Conservation (phyloP, 2,797 vertebrate species). For the Phrynocephalus vlangalii region DNA sequence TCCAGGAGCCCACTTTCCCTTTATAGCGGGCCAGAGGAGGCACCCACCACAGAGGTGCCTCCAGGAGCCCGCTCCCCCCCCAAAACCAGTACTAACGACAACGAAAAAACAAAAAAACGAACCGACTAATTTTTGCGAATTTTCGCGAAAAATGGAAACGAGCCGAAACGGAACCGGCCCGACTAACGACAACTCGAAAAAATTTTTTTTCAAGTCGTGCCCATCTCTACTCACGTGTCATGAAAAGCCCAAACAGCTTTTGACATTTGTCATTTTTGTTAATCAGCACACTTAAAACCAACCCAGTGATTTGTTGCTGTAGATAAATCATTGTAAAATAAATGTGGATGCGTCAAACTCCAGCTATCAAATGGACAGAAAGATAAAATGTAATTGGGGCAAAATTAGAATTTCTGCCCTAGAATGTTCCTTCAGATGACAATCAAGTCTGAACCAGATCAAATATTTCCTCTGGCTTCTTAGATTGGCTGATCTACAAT, state of each 20-base stretch:
- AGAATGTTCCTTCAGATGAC: neutral
- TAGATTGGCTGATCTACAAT: conserved; percentile 18
- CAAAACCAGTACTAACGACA: too few relatives aligned
- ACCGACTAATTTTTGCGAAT: too few relatives aligned
- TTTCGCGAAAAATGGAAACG: too few relatives aligned
- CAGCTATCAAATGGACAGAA: conserved; percentile 44
- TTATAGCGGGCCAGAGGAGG: too few relatives aligned
- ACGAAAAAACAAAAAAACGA: too few relatives aligned
- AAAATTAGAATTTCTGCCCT: conserved; percentile 58
- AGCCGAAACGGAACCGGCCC: too few relatives aligned
- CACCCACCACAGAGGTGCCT: too few relatives aligned
- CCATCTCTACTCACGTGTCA: conserved; percentile 36
- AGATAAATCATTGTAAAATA: conserved; percentile 64
- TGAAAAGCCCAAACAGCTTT: conserved; percentile 38
- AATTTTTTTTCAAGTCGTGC: too few relatives aligned
- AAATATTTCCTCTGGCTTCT: conserved; percentile 26
- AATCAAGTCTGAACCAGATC: conserved; percentile 39
- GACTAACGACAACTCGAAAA: too few relatives aligned
- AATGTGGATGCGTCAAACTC: conserved; percentile 52
- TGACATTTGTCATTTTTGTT: conserved; percentile 46
- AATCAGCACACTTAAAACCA: conserved; percentile 9
- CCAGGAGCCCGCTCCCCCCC: too few relatives aligned
- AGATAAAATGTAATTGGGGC: conserved; percentile 39
- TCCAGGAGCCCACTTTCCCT: too few relatives aligned
- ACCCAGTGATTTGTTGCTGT: conserved; percentile 57